Conservation (phyloP, 2,113 vertebrate species). For the Xenopus tropicalis region UCB_Xtro_10.0 CM004451.2:28412501-28413000, state of each 20-base stretch:
- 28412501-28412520: too few relatives aligned
- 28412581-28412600: not conserved
- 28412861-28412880: constrained; percentile 39
- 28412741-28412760: constrained; percentile 67
- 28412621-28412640: not conserved
- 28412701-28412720: constrained; percentile 58
- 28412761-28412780: constrained; percentile 63
- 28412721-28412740: constrained; percentile 61
- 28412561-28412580: too few relatives aligned
- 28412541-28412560: too few relatives aligned
- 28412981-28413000: constrained; percentile 58
- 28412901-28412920: constrained; percentile 46
- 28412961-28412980: constrained; percentile 55
- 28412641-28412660: constrained; percentile 47
- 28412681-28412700: constrained; percentile 53
- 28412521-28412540: too few relatives aligned
- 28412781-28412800: constrained; percentile 32
- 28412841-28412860: constrained; percentile 64
- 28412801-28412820: constrained; percentile 26
- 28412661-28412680: constrained; percentile 46
- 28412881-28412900: constrained; percentile 20
- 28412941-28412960: constrained; percentile 45
- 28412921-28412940: constrained; percentile 27
- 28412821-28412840: constrained; percentile 57
- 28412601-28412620: not conserved